Conservation (phyloP, 1,140 invertebrate genomes). For the Zaprionus camerounensis region DNA sequence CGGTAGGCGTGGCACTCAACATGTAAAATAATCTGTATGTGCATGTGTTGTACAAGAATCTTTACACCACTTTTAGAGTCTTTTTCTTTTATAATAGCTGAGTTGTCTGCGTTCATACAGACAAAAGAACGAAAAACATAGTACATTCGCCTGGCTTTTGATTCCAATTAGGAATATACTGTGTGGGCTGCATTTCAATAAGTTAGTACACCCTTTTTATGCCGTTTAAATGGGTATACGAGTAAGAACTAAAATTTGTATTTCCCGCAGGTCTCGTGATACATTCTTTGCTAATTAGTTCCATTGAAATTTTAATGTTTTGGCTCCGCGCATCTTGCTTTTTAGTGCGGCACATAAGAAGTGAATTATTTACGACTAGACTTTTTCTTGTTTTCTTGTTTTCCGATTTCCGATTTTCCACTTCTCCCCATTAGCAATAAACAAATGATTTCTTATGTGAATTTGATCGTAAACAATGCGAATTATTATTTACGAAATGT, state of each 20-base stretch:
- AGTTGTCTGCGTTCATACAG: background rate
- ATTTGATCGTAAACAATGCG: conserved; percentile 65
- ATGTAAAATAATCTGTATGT: background rate
- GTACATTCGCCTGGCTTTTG: too few species aligned
- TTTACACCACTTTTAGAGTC: background rate
- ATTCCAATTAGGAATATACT: too few species aligned
- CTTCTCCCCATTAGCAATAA: conserved; percentile 49
- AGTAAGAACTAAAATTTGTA: conserved; percentile 9
- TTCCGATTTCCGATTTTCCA: conserved; percentile 41
- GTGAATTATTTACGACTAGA: conserved; percentile 70
- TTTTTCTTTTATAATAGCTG: background rate
- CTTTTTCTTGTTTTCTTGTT: conserved; percentile 7
- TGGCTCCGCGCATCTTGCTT: conserved; percentile 19
- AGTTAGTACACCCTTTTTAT: background rate
- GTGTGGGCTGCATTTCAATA: too few species aligned
- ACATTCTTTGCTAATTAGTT: conserved; percentile 7
- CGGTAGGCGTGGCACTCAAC: background rate
- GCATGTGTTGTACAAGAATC: background rate
- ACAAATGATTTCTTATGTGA: conserved; percentile 73
- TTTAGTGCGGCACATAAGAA: conserved; percentile 68
- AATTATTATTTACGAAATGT: conserved; percentile 73
- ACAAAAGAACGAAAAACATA: background rate
- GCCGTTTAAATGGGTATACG: background rate
- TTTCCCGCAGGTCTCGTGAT: conserved; percentile 11
- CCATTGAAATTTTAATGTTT: conserved; percentile 35